Conservation (phyloP, 2,113 vertebrate genomes). For the Excalfactoria chinensis region DNA sequence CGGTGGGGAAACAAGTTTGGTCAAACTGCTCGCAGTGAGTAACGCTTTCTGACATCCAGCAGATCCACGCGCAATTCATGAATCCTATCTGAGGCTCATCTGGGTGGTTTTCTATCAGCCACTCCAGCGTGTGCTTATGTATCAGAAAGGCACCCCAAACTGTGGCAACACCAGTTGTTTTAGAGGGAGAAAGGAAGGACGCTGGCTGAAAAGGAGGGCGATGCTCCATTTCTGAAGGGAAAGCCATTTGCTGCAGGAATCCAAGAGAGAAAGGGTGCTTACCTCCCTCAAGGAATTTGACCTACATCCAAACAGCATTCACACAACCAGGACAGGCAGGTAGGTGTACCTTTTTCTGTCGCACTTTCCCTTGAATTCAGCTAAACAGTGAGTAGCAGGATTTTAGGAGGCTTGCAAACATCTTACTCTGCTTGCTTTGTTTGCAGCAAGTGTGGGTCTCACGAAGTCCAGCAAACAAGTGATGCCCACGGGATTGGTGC, state of each 20-base stretch:
- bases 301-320: background rate
- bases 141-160: background rate
- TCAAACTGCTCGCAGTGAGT: background rate
- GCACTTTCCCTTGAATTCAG: background rate
- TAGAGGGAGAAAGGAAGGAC: background rate
- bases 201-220: background rate
- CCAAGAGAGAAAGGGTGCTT: background rate
- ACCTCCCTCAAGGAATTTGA: background rate
- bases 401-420: background rate
- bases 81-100: background rate
- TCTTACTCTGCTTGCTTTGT: background rate
- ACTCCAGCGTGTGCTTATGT: background rate
- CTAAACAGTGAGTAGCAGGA: background rate
- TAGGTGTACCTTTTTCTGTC: background rate
- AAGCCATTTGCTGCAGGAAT: background rate
- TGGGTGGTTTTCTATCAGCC: background rate
- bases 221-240: background rate
- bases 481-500: accelerated
- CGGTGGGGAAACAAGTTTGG: background rate
- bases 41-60: background rate
- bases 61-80: background rate
- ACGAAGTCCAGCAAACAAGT: background rate
- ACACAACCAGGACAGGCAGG: background rate
- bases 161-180: background rate
- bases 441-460: background rate